Evolutionary conservation across 2,888 invertebrate species (phyloP), one percentile per base, ranked within the genome.

Genomic region (Caenorhabditis panamensis): DNA sequence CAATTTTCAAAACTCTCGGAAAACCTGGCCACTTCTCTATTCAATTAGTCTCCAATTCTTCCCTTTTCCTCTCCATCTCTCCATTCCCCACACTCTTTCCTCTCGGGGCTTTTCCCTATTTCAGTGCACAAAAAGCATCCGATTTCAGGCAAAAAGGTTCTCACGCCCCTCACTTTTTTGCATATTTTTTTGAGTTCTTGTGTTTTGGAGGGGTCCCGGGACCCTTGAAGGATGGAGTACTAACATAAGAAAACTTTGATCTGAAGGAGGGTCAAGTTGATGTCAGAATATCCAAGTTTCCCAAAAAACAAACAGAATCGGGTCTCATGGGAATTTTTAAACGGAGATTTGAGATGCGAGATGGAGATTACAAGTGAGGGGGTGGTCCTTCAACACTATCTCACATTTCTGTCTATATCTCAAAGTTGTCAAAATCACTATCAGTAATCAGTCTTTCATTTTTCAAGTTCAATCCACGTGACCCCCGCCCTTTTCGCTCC

Each of bases 11-110:
- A 13, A n/a, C n/a, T n/a, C n/a, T n/a, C n/a, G n/a, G n/a, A n/a
- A n/a, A n/a, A n/a, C n/a, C 13, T 41, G 41, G 9, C 41, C 41
- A 41, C 41, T n/a, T n/a, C n/a, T n/a, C 9, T 41, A 41, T 41
- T 41, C 41, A 41, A 41, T 41, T 41, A 41, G 36, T 37, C 67
- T 56, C 68, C 56, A 36, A 53, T 54, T 68, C 51, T 69, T 26
- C 49, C 26, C 41, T 41, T 24, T 41, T 24, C 16, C 37, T 51
- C 36, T 53, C 37, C 26, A 16, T 53, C 53, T 44, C 54, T 13
- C 13, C 31, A 31, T 24, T 56, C 16, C n/a, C 5, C 28, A 31
- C 31, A n/a, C 41, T 41, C 41, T 41, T 13, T 63, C 18, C n/a
- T n/a, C n/a, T n/a, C n/a, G n/a, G n/a, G n/a, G n/a, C n/a, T n/a